phyloP scores from a whole-genome alignment of 92 coral and sea anemone species.

The Siderastrea siderea region DNA sequence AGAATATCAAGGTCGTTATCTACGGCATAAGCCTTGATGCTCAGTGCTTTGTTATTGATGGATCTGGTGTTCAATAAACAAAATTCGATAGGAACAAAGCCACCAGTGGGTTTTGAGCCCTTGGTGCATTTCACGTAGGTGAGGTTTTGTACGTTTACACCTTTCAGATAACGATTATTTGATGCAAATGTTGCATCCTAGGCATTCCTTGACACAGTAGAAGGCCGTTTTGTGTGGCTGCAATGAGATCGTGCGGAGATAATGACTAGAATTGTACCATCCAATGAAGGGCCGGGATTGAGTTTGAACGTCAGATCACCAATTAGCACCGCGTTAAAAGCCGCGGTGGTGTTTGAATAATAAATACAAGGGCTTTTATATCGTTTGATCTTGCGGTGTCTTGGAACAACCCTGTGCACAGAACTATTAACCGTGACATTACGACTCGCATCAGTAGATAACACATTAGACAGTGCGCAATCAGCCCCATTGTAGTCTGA shows the following conservation, averaged over 20 bases:
- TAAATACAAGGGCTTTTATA: conserved; percentile 24
- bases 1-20: conserved; percentile 55
- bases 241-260: not conserved
- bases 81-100: not conserved
- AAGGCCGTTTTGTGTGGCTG: conserved; percentile 9
- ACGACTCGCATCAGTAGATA: not conserved
- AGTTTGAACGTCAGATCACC: conserved; percentile 44
- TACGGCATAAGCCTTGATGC: conserved; percentile 61
- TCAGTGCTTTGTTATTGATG: conserved; percentile 51
- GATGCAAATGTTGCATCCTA: not conserved
- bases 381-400: conserved; percentile 23
- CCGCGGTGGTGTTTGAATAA: conserved; percentile 23
- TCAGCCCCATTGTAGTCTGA: not conserved
- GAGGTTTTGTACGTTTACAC: not conserved
- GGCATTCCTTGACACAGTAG: conserved; percentile 4
- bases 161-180: not conserved
- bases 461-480: too few relatives aligned
- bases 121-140: not conserved
- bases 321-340: conserved; percentile 20
- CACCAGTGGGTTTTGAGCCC: too few relatives aligned
- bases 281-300: conserved; percentile 26
- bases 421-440: not conserved
- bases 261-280: conserved; percentile 5
- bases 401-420: not conserved
- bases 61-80: conserved; percentile 53